Evolutionary conservation across 2,113 vertebrate species (phyloP).

Genomic region (Neodontobutis hainanensis): DNA sequence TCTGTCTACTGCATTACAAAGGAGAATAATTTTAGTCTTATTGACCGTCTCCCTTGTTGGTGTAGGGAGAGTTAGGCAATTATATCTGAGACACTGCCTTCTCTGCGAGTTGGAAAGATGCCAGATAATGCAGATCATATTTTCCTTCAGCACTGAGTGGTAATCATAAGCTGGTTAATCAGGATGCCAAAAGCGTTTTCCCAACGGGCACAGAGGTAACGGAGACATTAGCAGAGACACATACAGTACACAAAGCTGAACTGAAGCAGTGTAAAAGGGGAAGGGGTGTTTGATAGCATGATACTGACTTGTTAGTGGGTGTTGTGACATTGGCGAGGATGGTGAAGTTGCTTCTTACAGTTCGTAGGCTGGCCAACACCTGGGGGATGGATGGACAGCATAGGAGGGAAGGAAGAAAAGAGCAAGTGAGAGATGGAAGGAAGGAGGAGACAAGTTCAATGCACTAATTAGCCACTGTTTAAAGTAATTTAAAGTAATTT

Average conservation of each 20-base stretch:
- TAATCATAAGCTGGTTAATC: constrained; percentile 51
- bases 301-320: constrained; percentile 92
- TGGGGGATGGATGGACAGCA: constrained; percentile 68
- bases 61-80: constrained; percentile 50
- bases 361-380: constrained; percentile 94
- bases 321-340: constrained; percentile 92
- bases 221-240: constrained; percentile 46
- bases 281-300: constrained; percentile 55
- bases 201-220: constrained; percentile 27
- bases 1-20: constrained; percentile 61
- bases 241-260: constrained; percentile 43
- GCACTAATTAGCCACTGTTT: constrained; percentile 51
- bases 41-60: constrained; percentile 63
- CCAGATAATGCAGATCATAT: constrained; percentile 46
- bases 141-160: constrained; percentile 43
- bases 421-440: constrained; percentile 9
- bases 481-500: constrained; percentile 44
- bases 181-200: constrained; percentile 45
- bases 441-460: constrained; percentile 50
- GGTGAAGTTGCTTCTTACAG: constrained; percentile 94
- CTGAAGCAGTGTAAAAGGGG: constrained; percentile 48
- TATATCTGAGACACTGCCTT: constrained; percentile 35
- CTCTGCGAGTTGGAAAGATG: constrained; percentile 30
- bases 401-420: constrained; percentile 42
- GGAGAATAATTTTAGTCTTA: constrained; percentile 67